Evolutionary conservation across 2,113 vertebrate genomes (phyloP).

Genomic region (Microcebus lehilahytsara): DNA sequence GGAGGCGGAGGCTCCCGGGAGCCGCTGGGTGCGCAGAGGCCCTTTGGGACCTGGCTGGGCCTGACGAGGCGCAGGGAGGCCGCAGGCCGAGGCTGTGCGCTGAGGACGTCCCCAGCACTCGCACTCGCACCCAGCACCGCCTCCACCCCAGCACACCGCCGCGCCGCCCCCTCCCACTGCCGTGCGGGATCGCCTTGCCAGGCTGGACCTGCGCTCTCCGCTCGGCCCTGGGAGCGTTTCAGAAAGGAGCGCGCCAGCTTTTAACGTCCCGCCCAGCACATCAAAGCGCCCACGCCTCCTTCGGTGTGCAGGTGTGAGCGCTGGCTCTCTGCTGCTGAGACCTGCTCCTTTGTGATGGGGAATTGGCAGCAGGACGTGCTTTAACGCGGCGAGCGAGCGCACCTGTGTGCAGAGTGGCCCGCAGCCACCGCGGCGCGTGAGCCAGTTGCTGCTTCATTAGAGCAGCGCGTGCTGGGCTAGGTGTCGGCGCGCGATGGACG

Average conservation of each 20-base stretch:
- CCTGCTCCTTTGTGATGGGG: background rate
- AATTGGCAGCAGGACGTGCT: background rate
- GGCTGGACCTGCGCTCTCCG: fast-evolving
- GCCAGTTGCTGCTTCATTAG: background rate
- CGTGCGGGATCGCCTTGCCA: fast-evolving
- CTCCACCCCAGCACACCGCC: background rate
- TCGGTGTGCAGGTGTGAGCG: background rate
- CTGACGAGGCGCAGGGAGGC: background rate
- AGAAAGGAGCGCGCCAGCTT: background rate
- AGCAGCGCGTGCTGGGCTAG: background rate
- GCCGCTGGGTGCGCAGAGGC: background rate
- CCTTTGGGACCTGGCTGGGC: background rate
- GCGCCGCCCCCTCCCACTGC: background rate
- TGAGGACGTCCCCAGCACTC: background rate
- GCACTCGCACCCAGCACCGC: background rate
- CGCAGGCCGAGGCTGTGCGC: background rate
- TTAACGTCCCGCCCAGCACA: background rate
- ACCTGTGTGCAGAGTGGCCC: background rate
- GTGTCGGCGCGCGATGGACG: background rate
- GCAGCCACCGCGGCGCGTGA: background rate
- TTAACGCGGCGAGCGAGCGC: background rate
- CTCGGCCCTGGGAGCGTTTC: background rate
- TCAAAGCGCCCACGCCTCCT: background rate
- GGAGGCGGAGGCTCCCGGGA: background rate
- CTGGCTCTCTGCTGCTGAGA: background rate